Percentiles rank a stretch among this genome's conserved stretches.
Evolutionary conservation across 2,888 invertebrate species (phyloP).

Genomic region (Nycteola revayana): DNA sequence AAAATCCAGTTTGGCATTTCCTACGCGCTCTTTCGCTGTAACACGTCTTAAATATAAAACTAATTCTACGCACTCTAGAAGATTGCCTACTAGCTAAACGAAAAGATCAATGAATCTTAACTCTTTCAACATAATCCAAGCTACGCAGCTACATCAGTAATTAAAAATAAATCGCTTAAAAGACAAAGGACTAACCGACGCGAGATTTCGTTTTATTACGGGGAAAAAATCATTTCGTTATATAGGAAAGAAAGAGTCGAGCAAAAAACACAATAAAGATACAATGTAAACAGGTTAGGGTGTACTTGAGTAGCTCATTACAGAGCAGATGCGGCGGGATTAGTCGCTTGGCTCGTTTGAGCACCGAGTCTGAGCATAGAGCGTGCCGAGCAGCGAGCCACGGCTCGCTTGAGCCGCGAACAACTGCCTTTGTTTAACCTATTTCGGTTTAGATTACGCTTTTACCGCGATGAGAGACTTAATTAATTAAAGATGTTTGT

Average conservation of each 20-base stretch:
- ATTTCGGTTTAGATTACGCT: slow-evolving; percentile 77
- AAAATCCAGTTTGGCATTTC: too few species aligned
- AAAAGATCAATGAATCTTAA: neutral
- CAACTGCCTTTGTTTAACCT: slow-evolving; percentile 72
- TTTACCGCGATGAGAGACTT: slow-evolving; percentile 63
- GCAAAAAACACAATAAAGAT: slow-evolving; percentile 81
- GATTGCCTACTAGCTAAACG: too few species aligned
- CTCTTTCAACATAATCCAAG: too few species aligned
- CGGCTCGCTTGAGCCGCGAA: slow-evolving; percentile 50
- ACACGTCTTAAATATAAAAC: too few species aligned
- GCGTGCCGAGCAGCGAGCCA: slow-evolving; percentile 28
- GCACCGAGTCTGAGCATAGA: slow-evolving; percentile 29
- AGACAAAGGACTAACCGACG: slow-evolving; percentile 47
- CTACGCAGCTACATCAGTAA: slow-evolving; percentile 28
- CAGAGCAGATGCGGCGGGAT: slow-evolving; percentile 71
- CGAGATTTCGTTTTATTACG: slow-evolving; percentile 69
- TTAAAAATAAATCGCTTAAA: slow-evolving; percentile 45
- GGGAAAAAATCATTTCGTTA: slow-evolving; percentile 65
- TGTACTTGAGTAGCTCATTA: slow-evolving; percentile 81
- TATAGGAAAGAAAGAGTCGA: slow-evolving; percentile 70
- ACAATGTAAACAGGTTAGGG: slow-evolving; percentile 82
- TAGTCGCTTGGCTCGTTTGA: slow-evolving; percentile 61
- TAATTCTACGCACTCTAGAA: too few species aligned
- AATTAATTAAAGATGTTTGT: slow-evolving; percentile 62
- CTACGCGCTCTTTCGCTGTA: too few species aligned